phyloP scores from a whole-genome alignment of 2,113 vertebrate genomes.

The Onychostruthus taczanowskii region DNA sequence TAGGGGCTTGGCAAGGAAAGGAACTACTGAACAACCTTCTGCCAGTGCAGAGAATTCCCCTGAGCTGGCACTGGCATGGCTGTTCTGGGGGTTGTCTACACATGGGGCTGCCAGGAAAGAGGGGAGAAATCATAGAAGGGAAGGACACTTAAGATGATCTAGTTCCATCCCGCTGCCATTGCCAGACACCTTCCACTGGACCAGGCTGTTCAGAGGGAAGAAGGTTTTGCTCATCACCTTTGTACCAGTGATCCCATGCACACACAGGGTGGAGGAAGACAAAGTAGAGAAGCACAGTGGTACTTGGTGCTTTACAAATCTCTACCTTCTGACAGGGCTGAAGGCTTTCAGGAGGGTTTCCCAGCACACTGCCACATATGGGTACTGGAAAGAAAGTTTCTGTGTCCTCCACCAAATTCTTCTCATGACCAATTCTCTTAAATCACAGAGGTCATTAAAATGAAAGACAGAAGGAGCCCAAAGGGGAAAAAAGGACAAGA shows the following conservation, averaged over 20 bases:
- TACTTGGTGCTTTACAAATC: background rate
- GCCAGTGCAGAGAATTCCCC: background rate
- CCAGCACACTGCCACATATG: background rate
- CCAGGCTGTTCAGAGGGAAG: background rate
- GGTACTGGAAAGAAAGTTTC: background rate
- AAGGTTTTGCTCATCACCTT: background rate
- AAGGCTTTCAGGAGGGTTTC: background rate
- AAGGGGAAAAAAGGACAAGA: background rate
- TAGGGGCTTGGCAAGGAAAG: background rate
- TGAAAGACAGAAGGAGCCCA: background rate
- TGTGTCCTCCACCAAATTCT: background rate
- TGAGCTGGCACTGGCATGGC: background rate
- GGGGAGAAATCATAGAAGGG: background rate
- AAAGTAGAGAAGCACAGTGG: background rate
- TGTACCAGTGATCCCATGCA: accelerated
- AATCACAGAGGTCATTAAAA: background rate
- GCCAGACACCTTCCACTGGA: background rate
- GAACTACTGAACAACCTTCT: background rate
- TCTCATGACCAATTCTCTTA: background rate
- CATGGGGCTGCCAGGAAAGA: background rate
- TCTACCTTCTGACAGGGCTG: background rate
- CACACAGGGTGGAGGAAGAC: accelerated
- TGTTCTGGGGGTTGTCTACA: background rate
- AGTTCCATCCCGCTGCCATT: background rate
- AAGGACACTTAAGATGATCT: background rate